phyloP scores from a whole-genome alignment of 2,113 vertebrate species.

The Pelobates fuscus region DNA sequence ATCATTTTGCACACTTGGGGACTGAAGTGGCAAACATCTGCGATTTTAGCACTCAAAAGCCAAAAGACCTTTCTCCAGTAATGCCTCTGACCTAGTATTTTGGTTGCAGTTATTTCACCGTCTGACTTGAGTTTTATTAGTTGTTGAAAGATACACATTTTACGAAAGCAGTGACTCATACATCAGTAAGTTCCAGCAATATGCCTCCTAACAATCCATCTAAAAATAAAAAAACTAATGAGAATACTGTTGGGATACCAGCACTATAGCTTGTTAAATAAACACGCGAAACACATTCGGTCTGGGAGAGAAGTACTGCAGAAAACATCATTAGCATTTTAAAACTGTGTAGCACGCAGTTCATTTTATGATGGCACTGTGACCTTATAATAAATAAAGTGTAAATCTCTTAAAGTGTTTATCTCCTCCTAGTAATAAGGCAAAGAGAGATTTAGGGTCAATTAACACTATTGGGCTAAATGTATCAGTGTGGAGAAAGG shows the following conservation, averaged over 20 bases:
- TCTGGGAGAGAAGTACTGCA: not conserved
- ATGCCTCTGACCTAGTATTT: too few relatives aligned
- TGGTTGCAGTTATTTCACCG: too few relatives aligned
- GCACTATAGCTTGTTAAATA: slow-evolving; percentile 9
- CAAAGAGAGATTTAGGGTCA: not conserved
- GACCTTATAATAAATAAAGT: slow-evolving; percentile 6
- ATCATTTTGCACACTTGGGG: too few relatives aligned
- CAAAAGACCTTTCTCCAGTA: too few relatives aligned
- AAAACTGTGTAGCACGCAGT: not conserved
- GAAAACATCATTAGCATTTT: slow-evolving; percentile 13
- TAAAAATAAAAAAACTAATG: slow-evolving; percentile 6
- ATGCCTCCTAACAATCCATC: not conserved
- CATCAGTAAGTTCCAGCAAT: not conserved
- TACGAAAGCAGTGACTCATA: not conserved
- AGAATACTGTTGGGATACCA: slow-evolving; percentile 4
- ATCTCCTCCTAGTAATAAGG: not conserved
- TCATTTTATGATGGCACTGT: not conserved
- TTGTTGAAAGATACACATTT: too few relatives aligned
- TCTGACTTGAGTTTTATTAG: too few relatives aligned
- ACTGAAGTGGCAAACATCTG: too few relatives aligned
- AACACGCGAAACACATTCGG: not conserved
- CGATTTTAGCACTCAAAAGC: too few relatives aligned
- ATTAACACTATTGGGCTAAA: not conserved
- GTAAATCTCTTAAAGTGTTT: not conserved
- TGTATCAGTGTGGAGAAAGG: not conserved